phyloP scores from a whole-genome alignment of 2,888 invertebrate species.

The Rhamnusium bicolor region DNA sequence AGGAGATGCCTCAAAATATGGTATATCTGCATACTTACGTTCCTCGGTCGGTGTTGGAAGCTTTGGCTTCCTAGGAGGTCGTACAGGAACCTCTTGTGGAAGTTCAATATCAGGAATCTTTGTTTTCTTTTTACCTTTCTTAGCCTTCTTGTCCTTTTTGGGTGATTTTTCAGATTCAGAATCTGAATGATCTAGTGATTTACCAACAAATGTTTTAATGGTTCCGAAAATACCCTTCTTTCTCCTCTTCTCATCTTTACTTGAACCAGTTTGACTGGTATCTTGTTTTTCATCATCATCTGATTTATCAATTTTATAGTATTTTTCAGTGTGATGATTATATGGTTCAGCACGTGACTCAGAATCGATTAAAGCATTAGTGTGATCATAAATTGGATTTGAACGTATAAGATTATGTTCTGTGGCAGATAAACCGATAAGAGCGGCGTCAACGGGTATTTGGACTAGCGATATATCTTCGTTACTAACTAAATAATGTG shows the following conservation, averaged over 20 bases:
- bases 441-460: constrained; percentile 37
- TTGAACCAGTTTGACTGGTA: constrained; percentile 51
- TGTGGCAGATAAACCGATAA: constrained; percentile 40
- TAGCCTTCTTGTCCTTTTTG: constrained; percentile 62
- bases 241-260: constrained; percentile 64
- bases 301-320: constrained; percentile 48
- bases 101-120: constrained; percentile 57
- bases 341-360: constrained; percentile 67
- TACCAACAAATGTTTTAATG: constrained; percentile 67
- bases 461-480: constrained; percentile 62
- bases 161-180: constrained; percentile 68
- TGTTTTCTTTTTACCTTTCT: constrained; percentile 58
- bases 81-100: constrained; percentile 56
- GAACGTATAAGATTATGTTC: constrained; percentile 46
- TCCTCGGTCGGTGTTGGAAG: constrained; percentile 63
- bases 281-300: constrained; percentile 51
- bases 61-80: constrained; percentile 64
- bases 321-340: constrained; percentile 55
- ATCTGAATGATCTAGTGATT: constrained; percentile 68
- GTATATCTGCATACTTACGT: constrained; percentile 64
- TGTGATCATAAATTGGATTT: constrained; percentile 60
- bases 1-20: constrained; percentile 64
- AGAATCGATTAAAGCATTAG: constrained; percentile 68
- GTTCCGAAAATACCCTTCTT: constrained; percentile 68
- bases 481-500: constrained; percentile 66